These are phyloP conservation scores for Bujurquina vittata DNA, from an alignment of 2,113 vertebrate species.

Conservation along the genomic window DNA sequence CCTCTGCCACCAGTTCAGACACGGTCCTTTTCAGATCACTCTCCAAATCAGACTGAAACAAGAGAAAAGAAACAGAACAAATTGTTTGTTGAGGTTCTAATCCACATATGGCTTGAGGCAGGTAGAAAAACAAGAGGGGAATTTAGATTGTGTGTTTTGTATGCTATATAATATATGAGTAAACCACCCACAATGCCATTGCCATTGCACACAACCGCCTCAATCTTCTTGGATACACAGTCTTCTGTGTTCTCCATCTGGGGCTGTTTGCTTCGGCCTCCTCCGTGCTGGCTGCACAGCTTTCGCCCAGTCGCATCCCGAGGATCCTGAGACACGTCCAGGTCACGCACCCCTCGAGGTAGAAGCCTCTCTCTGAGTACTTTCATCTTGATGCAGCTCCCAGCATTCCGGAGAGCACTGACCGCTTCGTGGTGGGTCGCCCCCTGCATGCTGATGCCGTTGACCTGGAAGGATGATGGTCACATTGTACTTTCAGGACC, in stretches of 20 bases:
- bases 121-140: background rate
- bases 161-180: background rate
- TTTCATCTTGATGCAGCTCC: slow-evolving; percentile 79
- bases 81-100: background rate
- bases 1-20: slow-evolving; percentile 54
- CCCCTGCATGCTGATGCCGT: slow-evolving; percentile 74
- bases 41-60: slow-evolving; percentile 54
- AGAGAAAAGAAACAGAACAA: background rate
- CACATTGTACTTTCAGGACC: slow-evolving; percentile 11
- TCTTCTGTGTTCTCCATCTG: slow-evolving; percentile 9
- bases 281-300: background rate
- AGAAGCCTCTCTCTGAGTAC: slow-evolving; percentile 70
- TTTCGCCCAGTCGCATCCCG: slow-evolving; percentile 15
- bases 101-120: background rate
- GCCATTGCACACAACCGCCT: slow-evolving; percentile 73
- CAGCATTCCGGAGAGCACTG: slow-evolving; percentile 76
- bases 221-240: slow-evolving; percentile 51
- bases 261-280: background rate
- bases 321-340: background rate
- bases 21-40: slow-evolving; percentile 27
- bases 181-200: slow-evolving; percentile 67
- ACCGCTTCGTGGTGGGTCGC: slow-evolving; percentile 79
- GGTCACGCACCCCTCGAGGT: background rate
- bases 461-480: slow-evolving; percentile 71
- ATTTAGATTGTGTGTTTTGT: background rate